Evolutionary conservation across 1,140 invertebrate genomes (phyloP), one percentile per base, ranked within the genome.

Genomic region (Brachionus plicatilis): DNA sequence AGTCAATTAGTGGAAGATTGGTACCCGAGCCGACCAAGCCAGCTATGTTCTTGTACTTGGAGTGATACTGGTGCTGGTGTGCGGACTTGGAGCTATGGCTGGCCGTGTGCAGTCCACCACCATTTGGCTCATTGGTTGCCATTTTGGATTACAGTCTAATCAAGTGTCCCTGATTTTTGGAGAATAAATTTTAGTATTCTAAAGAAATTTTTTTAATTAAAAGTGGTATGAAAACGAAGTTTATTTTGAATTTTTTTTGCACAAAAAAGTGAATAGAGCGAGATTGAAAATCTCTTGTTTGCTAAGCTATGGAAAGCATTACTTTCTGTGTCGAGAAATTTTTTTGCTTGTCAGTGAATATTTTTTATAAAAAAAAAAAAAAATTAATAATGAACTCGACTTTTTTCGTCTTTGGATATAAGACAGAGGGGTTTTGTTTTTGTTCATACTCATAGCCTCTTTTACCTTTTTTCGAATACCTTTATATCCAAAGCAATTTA

Each of bases 1-100:
- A 76, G 20, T 76, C 72, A 27, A 76, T 76, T 24, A 76, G 27
- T 8, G 72, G 72, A 12, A 76, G 47, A 11, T 76, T 76, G 24
- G 68, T 41, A 12, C 68, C 68, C 68, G 68, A 72, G 68, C 68
- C 68, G 41, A 72, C 68, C 33, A 72, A 20, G 20, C 68, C n/a
- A 14, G 68, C 68, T 20, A 72, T 41, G 41, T 72, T 72, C 41
- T 72, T 72, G 41, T 72, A 72, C 20, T 72, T 72, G 6, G 68
- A 41, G 33, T 72, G 68, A 17, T 43, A 72, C 20, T 72, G 68
- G 24, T 68, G 65, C 14, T 68, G 65, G 20, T 72, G 68, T 17
- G 29, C 17, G 6, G 53, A 20, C 53, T 60, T 60, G 53, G 53
- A 60, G 53, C 53, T 60, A 20, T 60, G 53, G 53, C 17, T 60